Evolutionary conservation across 2,797 vertebrate genomes (phyloP).

Genomic region (Eptatretus atami): DNA sequence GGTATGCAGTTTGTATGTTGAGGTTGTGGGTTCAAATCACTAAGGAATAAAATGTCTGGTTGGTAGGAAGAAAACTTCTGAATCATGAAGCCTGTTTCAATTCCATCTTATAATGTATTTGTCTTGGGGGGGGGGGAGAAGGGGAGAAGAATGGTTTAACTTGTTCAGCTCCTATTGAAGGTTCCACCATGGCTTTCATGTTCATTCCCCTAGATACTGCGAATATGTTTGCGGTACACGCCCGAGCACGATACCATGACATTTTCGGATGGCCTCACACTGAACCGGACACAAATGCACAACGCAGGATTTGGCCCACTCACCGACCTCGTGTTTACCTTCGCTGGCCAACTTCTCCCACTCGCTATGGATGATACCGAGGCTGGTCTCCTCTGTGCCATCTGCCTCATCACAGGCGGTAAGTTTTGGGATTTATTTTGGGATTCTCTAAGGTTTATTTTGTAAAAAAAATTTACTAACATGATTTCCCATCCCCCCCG

Average conservation of each 20-base stretch:
- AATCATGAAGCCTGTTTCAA: too few relatives aligned
- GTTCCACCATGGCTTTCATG: too few relatives aligned
- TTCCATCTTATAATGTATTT: too few relatives aligned
- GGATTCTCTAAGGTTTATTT: background rate
- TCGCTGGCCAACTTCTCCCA: constrained; percentile 69
- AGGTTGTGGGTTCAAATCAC: too few relatives aligned
- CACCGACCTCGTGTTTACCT: constrained; percentile 68
- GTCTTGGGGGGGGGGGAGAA: too few relatives aligned
- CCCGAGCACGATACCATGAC: constrained; percentile 87
- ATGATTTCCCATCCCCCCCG: too few relatives aligned
- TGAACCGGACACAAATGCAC: constrained; percentile 86
- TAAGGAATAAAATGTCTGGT: too few relatives aligned
- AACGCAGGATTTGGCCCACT: constrained; percentile 67
- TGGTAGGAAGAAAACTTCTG: too few relatives aligned
- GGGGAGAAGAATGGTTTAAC: too few relatives aligned
- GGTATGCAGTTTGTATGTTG: too few relatives aligned
- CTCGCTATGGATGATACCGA: constrained; percentile 85
- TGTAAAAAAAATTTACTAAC: background rate
- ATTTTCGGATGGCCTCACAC: constrained; percentile 64
- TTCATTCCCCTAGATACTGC: constrained; percentile 28
- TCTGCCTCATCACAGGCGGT: constrained; percentile 85
- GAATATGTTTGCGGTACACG: constrained; percentile 74
- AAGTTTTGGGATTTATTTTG: constrained; percentile 6
- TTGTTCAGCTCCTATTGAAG: too few relatives aligned
- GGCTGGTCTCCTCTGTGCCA: constrained; percentile 75